A percentile compares a stretch with the other conserved stretches of the same genome.
Evolutionary conservation across 2,888 invertebrate species (phyloP).

Genomic region (Lasioglossum vierecki): DNA sequence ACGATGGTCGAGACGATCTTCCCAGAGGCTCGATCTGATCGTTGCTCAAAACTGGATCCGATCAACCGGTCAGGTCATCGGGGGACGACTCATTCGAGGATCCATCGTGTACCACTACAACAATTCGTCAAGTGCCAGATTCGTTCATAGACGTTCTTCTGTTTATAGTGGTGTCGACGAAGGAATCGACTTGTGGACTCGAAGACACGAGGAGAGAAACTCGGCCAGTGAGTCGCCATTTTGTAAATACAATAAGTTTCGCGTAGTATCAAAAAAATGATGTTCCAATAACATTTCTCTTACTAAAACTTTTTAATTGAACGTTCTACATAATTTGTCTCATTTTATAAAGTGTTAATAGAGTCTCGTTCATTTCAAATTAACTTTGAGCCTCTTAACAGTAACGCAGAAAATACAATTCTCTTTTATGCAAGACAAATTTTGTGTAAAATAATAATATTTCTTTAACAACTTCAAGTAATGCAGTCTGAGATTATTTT

Average conservation of each 20-base stretch:
- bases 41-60: background rate
- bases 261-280: background rate
- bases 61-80: constrained; percentile 2
- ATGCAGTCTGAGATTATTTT: background rate
- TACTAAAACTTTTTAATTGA: background rate
- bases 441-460: background rate
- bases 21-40: background rate
- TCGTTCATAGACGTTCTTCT: constrained; percentile 31
- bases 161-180: constrained; percentile 6
- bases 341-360: too few species aligned
- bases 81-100: background rate
- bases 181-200: background rate
- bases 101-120: constrained; percentile 3
- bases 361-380: background rate
- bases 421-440: too few species aligned
- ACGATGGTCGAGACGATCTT: constrained; percentile 11
- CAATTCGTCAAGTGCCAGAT: constrained; percentile 41
- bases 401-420: background rate
- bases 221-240: background rate
- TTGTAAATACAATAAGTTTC: background rate
- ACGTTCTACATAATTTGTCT: too few species aligned
- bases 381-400: background rate
- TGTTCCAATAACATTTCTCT: background rate
- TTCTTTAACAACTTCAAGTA: background rate
- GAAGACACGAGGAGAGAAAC: background rate